Conservation (phyloP, 2,888 invertebrate species). For the Drosophila longiperda region DNA sequence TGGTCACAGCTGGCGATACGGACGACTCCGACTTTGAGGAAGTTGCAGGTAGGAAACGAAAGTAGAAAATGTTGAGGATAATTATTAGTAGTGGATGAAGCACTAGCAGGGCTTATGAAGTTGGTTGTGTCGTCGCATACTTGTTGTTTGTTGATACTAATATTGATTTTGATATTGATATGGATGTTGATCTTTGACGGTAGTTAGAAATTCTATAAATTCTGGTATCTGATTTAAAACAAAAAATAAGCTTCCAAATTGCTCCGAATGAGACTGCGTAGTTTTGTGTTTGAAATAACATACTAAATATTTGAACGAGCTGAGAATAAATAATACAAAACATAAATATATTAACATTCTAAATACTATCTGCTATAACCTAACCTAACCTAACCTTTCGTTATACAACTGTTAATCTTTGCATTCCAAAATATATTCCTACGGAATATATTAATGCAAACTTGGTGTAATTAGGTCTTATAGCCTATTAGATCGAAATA, state of each 20-base stretch:
- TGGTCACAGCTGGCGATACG: constrained; percentile 83
- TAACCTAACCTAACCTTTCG: constrained; percentile 21
- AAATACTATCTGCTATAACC: constrained; percentile 42
- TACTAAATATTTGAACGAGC: constrained; percentile 23
- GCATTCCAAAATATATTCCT: constrained; percentile 2
- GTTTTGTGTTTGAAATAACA: constrained; percentile 60
- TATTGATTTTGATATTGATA: constrained; percentile 25
- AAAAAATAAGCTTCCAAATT: constrained; percentile 69
- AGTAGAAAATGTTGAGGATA: constrained; percentile 60
- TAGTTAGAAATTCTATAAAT: constrained; percentile 56
- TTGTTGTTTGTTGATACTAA: constrained; percentile 39
- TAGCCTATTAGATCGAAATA: constrained; percentile 68
- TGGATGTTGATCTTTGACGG: constrained; percentile 33
- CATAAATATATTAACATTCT: constrained; percentile 26
- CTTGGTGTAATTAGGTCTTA: constrained; percentile 28
- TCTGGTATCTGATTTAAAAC: constrained; percentile 63
- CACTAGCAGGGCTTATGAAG: constrained; percentile 33
- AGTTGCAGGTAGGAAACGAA: constrained; percentile 87
- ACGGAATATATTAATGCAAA: constrained; percentile 13
- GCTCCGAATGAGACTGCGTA: constrained; percentile 79
- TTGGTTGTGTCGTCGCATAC: constrained; percentile 68
- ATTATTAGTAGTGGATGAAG: constrained; percentile 15
- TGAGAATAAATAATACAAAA: constrained; percentile 3
- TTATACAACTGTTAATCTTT: constrained; percentile 35
- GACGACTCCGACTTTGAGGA: constrained; percentile 91